A percentile compares a stretch with the other conserved stretches of the same genome.
These are phyloP conservation scores for Montipora cactus DNA, from an alignment of 64 coral and sea anemone species.

Conservation along the genomic window DNA sequence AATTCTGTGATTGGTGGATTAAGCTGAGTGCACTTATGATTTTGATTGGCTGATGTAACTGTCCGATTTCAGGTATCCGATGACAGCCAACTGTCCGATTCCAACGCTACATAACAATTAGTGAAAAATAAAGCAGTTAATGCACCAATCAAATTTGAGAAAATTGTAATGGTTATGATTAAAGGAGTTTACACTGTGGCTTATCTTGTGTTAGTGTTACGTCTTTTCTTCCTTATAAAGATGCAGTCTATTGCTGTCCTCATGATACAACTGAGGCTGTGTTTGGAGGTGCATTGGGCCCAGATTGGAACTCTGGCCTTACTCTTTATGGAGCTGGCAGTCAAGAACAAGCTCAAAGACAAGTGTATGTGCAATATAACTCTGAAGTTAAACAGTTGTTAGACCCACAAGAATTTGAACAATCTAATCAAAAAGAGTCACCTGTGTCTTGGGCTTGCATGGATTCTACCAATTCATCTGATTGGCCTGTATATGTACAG, in stretches of 20 bases:
- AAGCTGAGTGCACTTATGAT: no score
- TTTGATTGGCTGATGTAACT: no score
- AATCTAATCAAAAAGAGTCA: constrained; percentile 25
- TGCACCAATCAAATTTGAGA: no score
- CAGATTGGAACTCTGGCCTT: constrained; percentile 82
- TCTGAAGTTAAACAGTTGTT: constrained; percentile 74
- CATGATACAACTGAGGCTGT: not conserved
- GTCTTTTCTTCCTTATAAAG: not conserved
- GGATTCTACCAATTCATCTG: not conserved
- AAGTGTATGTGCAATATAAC: constrained; percentile 80
- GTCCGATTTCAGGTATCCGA: no score
- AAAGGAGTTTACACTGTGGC: no score
- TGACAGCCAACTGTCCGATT: no score
- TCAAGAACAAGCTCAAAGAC: constrained; percentile 24
- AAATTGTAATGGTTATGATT: no score
- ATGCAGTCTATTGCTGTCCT: not conserved
- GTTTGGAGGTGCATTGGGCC: constrained; percentile 84
- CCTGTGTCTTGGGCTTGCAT: not conserved
- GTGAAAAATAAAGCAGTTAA: no score
- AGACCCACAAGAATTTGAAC: constrained; percentile 25
- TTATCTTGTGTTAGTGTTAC: not conserved
- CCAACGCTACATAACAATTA: no score
- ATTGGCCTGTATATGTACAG: constrained; percentile 83
- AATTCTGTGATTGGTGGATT: no score
- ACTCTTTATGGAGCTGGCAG: constrained; percentile 41